Percentiles rank a stretch among this genome's conserved stretches.
Conservation (phyloP, 37 sponge, comb jelly and placozoan genomes). For the Ianthella basta region DNA sequence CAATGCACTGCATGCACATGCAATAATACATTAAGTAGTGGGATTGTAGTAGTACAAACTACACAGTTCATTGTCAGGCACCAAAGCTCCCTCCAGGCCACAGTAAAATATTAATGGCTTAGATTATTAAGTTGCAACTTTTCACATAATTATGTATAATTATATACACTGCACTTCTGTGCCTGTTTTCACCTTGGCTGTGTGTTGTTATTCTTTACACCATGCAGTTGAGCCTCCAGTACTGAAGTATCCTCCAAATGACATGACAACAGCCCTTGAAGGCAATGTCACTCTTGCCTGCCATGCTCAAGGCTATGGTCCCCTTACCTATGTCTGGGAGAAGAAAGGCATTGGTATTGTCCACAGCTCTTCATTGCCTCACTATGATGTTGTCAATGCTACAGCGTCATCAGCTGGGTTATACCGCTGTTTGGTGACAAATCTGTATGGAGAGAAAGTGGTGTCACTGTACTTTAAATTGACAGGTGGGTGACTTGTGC, state of each 20-base stretch:
- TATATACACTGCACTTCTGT: too few relatives aligned
- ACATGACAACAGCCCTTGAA: background rate
- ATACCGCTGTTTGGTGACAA: constrained; percentile 10
- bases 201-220: background rate
- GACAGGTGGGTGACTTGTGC: background rate
- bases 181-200: too few relatives aligned
- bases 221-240: background rate
- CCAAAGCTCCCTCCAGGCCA: too few relatives aligned
- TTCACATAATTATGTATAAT: too few relatives aligned
- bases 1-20: too few relatives aligned
- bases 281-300: background rate
- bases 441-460: background rate
- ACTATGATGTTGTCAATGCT: background rate
- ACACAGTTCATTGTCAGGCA: too few relatives aligned
- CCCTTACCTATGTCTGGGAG: constrained; percentile 3
- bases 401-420: background rate
- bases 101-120: too few relatives aligned
- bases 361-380: background rate
- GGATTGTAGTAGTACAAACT: too few relatives aligned
- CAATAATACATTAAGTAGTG: too few relatives aligned
- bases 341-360: constrained; percentile 12
- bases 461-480: background rate
- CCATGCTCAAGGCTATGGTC: constrained; percentile 9
- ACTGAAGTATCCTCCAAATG: background rate
- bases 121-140: too few relatives aligned